Conservation (phyloP, 2,888 invertebrate genomes). For the Spilosoma lubricipeda region DNA sequence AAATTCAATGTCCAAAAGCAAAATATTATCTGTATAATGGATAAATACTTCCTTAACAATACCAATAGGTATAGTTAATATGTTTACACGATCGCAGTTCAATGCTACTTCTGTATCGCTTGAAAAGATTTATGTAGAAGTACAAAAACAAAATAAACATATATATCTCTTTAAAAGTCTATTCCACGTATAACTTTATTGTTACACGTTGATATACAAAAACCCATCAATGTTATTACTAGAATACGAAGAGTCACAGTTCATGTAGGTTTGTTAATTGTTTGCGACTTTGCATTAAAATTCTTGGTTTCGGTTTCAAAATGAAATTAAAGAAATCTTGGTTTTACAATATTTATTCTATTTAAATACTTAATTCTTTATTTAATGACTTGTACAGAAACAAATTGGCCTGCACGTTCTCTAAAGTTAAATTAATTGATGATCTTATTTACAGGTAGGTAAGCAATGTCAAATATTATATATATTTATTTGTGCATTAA, state of each 20-base stretch:
- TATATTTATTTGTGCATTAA: neutral
- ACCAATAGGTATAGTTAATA: too few species aligned
- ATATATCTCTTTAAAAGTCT: too few species aligned
- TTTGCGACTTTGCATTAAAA: constrained; percentile 54
- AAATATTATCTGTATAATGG: too few species aligned
- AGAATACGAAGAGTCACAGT: constrained; percentile 50
- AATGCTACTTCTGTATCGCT: too few species aligned
- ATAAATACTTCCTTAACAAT: too few species aligned
- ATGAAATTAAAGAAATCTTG: neutral
- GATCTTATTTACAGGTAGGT: neutral
- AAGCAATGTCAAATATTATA: neutral
- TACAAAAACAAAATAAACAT: too few species aligned
- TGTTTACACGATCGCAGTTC: too few species aligned
- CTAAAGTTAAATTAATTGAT: neutral
- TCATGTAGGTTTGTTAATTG: constrained; percentile 61
- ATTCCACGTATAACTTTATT: constrained; percentile 26
- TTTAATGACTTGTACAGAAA: too few species aligned
- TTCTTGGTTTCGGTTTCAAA: neutral
- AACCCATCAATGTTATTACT: constrained; percentile 12
- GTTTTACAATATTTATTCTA: neutral
- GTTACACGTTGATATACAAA: too few species aligned
- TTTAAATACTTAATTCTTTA: neutral
- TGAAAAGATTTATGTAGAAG: too few species aligned
- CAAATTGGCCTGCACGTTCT: neutral
- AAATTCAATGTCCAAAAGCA: too few species aligned